Base-by-base conservation (phyloP, 2,797 vertebrate species). In the Smutsia gigantea region DNA sequence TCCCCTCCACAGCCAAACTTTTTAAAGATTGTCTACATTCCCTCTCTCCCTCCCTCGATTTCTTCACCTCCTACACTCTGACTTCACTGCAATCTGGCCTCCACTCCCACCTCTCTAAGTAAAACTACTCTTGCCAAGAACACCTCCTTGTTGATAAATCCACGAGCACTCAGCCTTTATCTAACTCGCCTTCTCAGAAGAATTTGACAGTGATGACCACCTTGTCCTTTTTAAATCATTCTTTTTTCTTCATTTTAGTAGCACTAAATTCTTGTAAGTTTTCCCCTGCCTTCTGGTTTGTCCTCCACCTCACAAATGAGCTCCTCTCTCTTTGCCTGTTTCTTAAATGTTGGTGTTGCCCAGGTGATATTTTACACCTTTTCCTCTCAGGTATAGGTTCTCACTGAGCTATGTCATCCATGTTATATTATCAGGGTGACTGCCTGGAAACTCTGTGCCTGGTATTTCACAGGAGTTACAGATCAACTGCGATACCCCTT, bases 21-120 rank as follows among this genome's bases (percentile, higher is more conserved):
- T 77, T 92, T 68, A 17, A 95, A 96, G 72, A 72, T 4, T 68
- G 27, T 88, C 95, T 84, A 42, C 37, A n/a, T 34, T n/a, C 18
- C 29, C 42, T 63, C 31, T 51, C 86, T 94, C 93, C 88, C 61
- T 71, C n/a, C 82, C 91, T 93, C 78, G 6, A 29, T 34, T 64
- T 96, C 78, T 88, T 96, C 93, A 96, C 96, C 96, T 97, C 97
- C 96, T 82, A 96, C 96, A 51, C 53, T 53, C 46, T 77, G 42
- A 66, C 72, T 87, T 79, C 8, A 5, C 4, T 31, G 51, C 84
- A 90, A 90, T 96, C 96, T 97, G 94, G 91, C 90, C 96, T 94
- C 68, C 74, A 5, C 85, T 69, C 79, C 84, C 82, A 90, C 87
- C 68, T 91, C 61, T 61, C 63, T 29, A 75, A 89, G 86, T 77